Percentiles rank a stretch among this genome's conserved stretches.
Conservation (phyloP, 2,113 vertebrate species). For the Tautogolabrus adspersus region DNA sequence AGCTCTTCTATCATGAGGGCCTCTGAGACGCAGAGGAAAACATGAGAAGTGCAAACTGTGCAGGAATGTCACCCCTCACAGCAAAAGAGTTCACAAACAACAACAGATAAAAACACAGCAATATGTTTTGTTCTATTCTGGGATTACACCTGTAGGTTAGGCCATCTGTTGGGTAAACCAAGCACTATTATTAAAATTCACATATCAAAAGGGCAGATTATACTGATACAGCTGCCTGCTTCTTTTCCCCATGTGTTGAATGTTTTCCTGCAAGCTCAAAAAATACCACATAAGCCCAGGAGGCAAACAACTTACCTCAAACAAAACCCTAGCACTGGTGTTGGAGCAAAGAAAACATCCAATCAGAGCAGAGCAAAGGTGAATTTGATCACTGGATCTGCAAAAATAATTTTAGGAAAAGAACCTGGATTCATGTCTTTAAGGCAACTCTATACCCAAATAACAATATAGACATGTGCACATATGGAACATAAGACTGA, state of each 20-base stretch:
- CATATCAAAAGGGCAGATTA: conserved; percentile 6
- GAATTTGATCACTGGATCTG: conserved; percentile 23
- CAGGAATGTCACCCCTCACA: conserved; percentile 63
- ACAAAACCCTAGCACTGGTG: conserved; percentile 14
- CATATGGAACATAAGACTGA: neutral
- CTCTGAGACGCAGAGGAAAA: conserved; percentile 48
- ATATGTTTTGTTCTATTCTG: conserved; percentile 46
- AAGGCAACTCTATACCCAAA: conserved; percentile 11
- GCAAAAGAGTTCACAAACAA: conserved; percentile 49
- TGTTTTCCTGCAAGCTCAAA: neutral
- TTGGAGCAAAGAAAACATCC: conserved; percentile 8
- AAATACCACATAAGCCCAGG: neutral
- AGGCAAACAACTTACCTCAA: neutral
- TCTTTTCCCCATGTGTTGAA: neutral
- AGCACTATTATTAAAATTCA: neutral
- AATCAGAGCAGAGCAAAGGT: neutral
- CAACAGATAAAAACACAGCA: conserved; percentile 35
- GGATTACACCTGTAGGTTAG: conserved; percentile 40
- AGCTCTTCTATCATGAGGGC: conserved; percentile 53
- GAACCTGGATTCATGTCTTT: neutral
- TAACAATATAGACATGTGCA: neutral
- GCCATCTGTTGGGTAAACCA: conserved; percentile 2
- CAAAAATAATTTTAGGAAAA: conserved; percentile 3
- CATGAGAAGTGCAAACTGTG: conserved; percentile 56
- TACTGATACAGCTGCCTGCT: neutral